Percentiles rank a stretch among this genome's conserved stretches.
Conservation (phyloP, 2,113 vertebrate species). For the Bettongia penicillata region DNA sequence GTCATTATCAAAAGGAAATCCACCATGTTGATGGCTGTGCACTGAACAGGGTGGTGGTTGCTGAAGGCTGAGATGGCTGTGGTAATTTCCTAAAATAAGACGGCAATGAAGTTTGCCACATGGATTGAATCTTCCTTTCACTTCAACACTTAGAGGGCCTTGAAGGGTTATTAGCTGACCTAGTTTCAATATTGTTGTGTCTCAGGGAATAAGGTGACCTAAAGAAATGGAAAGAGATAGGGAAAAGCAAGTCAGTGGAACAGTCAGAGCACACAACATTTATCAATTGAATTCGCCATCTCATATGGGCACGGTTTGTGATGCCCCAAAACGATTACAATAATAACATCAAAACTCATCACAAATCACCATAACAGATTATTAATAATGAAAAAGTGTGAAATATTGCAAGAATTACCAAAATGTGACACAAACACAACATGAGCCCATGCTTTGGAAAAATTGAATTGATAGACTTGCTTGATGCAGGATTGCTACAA, state of each 20-base stretch:
- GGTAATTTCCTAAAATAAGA: not conserved
- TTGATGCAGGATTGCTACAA: not conserved
- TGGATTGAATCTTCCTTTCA: not conserved
- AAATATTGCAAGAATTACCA: not conserved
- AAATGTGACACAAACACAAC: not conserved
- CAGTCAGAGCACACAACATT: not conserved
- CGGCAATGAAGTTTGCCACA: not conserved
- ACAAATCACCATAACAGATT: not conserved
- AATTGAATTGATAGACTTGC: not conserved
- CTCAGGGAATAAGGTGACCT: not conserved
- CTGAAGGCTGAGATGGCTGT: not conserved
- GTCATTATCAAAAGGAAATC: slow-evolving; percentile 5
- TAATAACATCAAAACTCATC: not conserved
- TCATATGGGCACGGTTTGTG: not conserved
- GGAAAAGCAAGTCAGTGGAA: not conserved
- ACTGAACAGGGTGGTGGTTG: not conserved
- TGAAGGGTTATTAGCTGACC: not conserved
- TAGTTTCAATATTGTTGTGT: not conserved
- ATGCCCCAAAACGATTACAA: not conserved
- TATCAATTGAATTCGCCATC: not conserved
- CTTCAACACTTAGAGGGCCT: not conserved
- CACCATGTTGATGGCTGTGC: not conserved
- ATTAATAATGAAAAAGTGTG: not conserved
- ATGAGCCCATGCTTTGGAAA: not conserved
- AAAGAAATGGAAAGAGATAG: not conserved